phyloP scores from a whole-genome alignment of 2,888 invertebrate species.

The Luperina testacea region DNA sequence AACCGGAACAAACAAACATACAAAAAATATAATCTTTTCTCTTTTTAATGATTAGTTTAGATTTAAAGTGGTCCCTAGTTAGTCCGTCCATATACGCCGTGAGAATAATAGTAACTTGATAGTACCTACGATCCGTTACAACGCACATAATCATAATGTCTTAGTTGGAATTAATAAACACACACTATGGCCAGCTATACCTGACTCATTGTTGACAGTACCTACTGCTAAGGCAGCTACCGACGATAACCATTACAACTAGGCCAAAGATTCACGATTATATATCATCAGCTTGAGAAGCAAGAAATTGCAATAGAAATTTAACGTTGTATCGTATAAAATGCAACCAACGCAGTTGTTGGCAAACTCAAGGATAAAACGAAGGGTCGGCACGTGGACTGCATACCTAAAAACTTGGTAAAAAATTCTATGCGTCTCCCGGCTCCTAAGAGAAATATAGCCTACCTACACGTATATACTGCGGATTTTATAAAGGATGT shows the following conservation, averaged over 20 bases:
- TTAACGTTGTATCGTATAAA: slow-evolving; percentile 72
- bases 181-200: background rate
- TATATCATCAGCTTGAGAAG: slow-evolving; percentile 28
- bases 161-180: slow-evolving; percentile 5
- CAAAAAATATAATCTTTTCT: background rate
- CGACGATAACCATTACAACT: background rate
- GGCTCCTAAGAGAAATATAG: slow-evolving; percentile 65
- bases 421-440: slow-evolving; percentile 78
- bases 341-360: slow-evolving; percentile 81
- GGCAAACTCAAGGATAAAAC: slow-evolving; percentile 76
- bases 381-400: slow-evolving; percentile 77
- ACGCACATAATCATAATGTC: slow-evolving; percentile 19
- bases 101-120: slow-evolving; percentile 23
- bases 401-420: slow-evolving; percentile 81
- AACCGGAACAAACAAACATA: background rate
- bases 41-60: background rate
- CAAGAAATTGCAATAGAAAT: slow-evolving; percentile 48
- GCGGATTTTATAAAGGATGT: slow-evolving; percentile 42
- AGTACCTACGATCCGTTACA: background rate
- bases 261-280: background rate
- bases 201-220: slow-evolving; percentile 15
- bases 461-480: slow-evolving; percentile 35
- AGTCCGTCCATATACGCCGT: background rate
- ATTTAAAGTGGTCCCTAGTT: background rate
- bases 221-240: background rate